A percentile compares a stretch with the other conserved stretches of the same genome.
phyloP scores from a whole-genome alignment of 2,797 vertebrate genomes.

The Choloepus didactylus region DNA sequence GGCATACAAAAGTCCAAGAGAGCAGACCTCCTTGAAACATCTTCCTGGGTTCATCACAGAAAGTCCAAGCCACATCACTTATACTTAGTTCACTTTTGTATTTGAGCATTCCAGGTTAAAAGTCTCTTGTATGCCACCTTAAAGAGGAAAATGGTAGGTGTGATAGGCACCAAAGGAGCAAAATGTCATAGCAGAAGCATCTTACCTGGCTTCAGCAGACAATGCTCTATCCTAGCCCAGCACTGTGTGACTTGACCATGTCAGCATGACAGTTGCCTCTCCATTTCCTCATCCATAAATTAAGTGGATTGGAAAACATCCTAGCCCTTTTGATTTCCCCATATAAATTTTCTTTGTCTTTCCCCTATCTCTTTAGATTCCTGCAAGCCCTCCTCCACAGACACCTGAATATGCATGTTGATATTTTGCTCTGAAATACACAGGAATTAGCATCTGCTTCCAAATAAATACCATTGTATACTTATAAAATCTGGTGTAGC shows the following conservation, averaged over 20 bases:
- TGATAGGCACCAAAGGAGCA: not conserved
- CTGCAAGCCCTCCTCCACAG: not conserved
- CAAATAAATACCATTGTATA: not conserved
- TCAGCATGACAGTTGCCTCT: not conserved
- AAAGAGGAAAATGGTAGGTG: not conserved
- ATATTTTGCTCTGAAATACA: not conserved
- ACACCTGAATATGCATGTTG: not conserved
- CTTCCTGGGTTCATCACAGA: not conserved
- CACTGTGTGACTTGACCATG: rapidly evolving
- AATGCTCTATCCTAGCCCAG: not conserved
- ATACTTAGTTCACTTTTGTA: not conserved
- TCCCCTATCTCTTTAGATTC: not conserved
- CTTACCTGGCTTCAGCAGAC: not conserved
- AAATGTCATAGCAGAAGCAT: not conserved
- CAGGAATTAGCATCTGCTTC: not conserved
- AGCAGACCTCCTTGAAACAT: not conserved
- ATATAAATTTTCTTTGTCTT: not conserved
- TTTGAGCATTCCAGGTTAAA: not conserved
- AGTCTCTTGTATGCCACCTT: not conserved
- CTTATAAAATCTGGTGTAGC: not conserved
- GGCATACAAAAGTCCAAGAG: not conserved
- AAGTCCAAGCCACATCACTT: not conserved
- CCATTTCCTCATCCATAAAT: not conserved
- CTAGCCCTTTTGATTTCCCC: not conserved
- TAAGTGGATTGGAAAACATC: not conserved